Conservation (phyloP, 2,113 vertebrate genomes). For the Calonectris borealis region DNA sequence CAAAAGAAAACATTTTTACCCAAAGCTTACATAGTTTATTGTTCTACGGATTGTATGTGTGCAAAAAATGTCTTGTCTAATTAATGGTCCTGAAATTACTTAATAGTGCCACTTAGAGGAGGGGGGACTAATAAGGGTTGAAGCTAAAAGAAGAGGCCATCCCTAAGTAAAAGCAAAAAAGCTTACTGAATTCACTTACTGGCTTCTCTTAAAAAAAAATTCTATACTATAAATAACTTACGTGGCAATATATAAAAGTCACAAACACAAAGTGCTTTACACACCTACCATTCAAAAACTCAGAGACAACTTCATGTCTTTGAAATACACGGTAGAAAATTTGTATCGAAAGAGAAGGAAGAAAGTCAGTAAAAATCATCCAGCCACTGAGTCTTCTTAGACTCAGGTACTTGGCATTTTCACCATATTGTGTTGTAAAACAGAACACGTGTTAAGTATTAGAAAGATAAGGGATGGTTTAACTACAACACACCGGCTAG, state of each 20-base stretch:
- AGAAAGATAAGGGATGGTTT: neutral
- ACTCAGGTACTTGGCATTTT: neutral
- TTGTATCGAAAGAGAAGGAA: neutral
- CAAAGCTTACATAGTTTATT: neutral
- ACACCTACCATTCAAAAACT: neutral
- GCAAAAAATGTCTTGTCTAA: neutral
- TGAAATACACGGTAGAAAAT: neutral
- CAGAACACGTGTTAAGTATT: neutral
- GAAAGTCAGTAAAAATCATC: neutral
- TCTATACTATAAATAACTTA: neutral
- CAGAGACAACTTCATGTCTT: neutral
- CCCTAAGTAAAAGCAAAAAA: neutral
- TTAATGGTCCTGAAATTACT: neutral
- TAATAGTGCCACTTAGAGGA: neutral
- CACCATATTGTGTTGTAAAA: neutral
- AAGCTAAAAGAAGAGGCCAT: neutral
- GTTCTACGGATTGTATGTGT: neutral
- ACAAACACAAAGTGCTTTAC: neutral
- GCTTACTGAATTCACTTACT: neutral
- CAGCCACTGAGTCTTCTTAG: neutral
- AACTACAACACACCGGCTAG: no score
- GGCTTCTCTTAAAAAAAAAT: neutral
- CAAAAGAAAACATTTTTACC: neutral
- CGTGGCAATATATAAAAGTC: neutral
- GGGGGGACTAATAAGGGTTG: neutral